Base-by-base conservation (phyloP, 2,888 invertebrate genomes). In the Micropterix aruncella region DNA sequence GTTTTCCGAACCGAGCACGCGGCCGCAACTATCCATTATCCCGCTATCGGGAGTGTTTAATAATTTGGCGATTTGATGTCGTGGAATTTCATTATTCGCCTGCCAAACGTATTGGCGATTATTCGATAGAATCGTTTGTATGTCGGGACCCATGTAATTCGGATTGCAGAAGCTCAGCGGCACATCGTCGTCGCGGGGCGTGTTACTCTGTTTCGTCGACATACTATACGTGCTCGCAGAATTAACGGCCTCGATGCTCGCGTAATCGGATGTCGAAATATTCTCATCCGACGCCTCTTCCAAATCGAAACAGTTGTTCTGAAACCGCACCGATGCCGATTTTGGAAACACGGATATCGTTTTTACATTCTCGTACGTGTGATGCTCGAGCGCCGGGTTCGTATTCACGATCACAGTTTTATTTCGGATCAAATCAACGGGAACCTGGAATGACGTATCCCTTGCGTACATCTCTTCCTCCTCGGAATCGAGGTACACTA, bases 201-300 rank as follows among this genome's bases (percentile, higher is more conserved):
- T 7, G 53, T 70, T 57, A 39, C 48, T 47, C 16, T 49, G 47
- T 45, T 58, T 60, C 3, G 60, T 61, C 50, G 63, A 63, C 17
- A 62, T 60, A 47, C 64, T 67, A 49, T 66, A 66, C 50, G 60
- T 66, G 49, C 66, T 67, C 16, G 64, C 65, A 1, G 73, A 73
- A 57, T 76, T 75, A 16, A 80, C 75, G 0, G 75, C 73, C 60
- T 83, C 84, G 41, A 83, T 80, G 56, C 83, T 83, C 44, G 81
- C 83, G 59, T 84, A 85, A 56, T 84, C 84, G 3, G 84, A 83
- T 1, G 84, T 83, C 1, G 80, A 80, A 48, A 72, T 56, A 47
- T 75, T 74, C 44, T 66, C 66, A 47, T 74, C 74, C 2, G 60
- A 62, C 18, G 56, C 59, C 51, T 79, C 77, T 46, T 76, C 74